A percentile compares a stretch with the other conserved stretches of the same genome.
phyloP scores from a whole-genome alignment of 2,797 vertebrate species.

The Todus mexicanus region DNA sequence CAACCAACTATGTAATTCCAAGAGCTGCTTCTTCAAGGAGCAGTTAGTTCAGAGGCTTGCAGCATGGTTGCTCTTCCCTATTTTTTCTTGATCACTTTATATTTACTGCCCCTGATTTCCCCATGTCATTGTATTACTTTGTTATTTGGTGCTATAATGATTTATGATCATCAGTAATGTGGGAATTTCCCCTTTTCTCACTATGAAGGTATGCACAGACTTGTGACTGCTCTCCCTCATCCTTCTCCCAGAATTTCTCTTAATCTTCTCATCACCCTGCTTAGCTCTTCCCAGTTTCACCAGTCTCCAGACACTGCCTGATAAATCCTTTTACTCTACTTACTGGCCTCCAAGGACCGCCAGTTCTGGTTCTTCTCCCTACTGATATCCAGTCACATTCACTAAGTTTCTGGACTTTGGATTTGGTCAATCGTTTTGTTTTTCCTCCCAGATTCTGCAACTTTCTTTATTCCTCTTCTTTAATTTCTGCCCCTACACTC shows the following conservation, averaged over 20 bases:
- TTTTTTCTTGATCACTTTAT: too few relatives aligned
- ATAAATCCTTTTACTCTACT: neutral
- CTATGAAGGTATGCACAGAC: neutral
- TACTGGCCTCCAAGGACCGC: neutral
- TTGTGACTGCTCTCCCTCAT: neutral
- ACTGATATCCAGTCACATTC: neutral
- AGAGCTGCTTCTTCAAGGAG: neutral
- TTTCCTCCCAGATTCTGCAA: neutral
- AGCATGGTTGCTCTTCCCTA: neutral
- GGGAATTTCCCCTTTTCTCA: neutral
- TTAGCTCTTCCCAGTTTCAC: neutral
- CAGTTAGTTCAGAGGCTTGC: neutral
- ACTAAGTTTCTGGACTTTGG: neutral
- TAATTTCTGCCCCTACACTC: neutral
- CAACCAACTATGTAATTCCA: neutral
- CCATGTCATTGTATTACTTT: neutral
- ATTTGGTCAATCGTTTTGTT: accelerated
- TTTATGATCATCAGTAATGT: neutral
- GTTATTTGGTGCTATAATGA: neutral
- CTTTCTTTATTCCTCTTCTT: neutral
- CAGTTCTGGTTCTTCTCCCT: neutral
- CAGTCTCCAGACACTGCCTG: neutral
- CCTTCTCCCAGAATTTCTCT: neutral
- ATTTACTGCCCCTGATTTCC: neutral
- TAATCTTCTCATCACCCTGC: neutral